These are phyloP conservation scores for Microtus ochrogaster DNA, from an alignment of 2,113 vertebrate genomes.

Conservation along the genomic window DNA sequence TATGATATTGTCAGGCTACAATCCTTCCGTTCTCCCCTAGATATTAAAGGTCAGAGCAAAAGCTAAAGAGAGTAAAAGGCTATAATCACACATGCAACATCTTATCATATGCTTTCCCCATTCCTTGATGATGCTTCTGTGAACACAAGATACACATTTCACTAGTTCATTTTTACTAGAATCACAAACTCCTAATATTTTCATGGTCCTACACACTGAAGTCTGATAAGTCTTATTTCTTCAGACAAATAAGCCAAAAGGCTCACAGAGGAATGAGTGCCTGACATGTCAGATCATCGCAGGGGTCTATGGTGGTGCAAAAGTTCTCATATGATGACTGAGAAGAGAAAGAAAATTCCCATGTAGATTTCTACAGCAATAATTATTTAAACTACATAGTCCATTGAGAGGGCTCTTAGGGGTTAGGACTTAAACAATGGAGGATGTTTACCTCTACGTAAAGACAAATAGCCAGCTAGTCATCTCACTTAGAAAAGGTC, in stretches of 20 bases:
- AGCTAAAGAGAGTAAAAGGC: not conserved
- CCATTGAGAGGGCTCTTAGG: not conserved
- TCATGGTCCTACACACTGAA: not conserved
- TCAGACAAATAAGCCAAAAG: not conserved
- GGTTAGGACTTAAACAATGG: not conserved
- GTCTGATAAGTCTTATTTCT: not conserved
- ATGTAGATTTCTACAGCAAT: not conserved
- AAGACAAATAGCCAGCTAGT: not conserved
- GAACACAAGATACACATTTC: not conserved
- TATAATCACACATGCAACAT: not conserved
- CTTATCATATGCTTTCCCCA: not conserved
- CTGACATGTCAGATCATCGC: not conserved
- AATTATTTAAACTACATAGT: not conserved
- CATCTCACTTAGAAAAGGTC: not conserved
- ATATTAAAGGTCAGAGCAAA: not conserved
- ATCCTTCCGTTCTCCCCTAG: not conserved
- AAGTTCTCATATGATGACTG: not conserved
- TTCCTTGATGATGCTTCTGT: not conserved
- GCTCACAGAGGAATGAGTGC: not conserved
- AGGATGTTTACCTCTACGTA: not conserved
- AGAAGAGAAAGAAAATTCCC: not conserved
- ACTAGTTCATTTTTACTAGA: not conserved
- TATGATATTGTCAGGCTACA: not conserved
- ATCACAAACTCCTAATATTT: not conserved
- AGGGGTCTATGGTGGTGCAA: not conserved